Evolutionary conservation across 2,113 vertebrate genomes (phyloP).

Genomic region (Dendropsophus ebraccatus): DNA sequence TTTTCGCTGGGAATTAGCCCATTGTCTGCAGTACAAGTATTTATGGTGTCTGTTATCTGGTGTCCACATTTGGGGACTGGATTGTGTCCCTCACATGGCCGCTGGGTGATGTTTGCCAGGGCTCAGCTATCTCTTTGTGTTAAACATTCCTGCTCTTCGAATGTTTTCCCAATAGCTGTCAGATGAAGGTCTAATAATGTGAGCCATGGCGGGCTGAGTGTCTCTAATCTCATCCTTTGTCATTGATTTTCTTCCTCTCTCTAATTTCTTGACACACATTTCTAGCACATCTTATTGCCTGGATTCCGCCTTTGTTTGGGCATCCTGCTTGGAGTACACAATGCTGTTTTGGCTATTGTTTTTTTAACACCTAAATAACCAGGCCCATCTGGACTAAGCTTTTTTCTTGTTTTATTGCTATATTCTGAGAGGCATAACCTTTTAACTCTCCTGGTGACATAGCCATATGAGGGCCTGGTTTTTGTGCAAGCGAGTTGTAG

Average conservation of each 20-base stretch:
- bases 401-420: no score
- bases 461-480: no score
- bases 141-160: conserved; percentile 34
- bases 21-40: conserved; percentile 43
- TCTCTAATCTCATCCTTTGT: neutral
- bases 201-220: no score
- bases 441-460: no score
- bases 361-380: neutral
- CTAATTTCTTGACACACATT: neutral
- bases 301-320: neutral
- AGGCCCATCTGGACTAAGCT: no score
- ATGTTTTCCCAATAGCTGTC: conserved; percentile 1
- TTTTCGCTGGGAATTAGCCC: conserved; percentile 17
- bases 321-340: neutral
- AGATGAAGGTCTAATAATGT: neutral
- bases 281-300: neutral
- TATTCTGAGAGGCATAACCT: no score
- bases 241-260: neutral
- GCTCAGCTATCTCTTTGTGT: conserved; percentile 39
- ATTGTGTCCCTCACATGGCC: conserved; percentile 20
- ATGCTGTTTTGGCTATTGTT: neutral
- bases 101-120: conserved; percentile 41
- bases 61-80: conserved; percentile 37
- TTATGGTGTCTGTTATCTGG: conserved; percentile 45
- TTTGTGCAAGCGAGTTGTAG: no score